Conservation (phyloP, 2,888 invertebrate species). For the Gonocerus acuteangulatus region DNA sequence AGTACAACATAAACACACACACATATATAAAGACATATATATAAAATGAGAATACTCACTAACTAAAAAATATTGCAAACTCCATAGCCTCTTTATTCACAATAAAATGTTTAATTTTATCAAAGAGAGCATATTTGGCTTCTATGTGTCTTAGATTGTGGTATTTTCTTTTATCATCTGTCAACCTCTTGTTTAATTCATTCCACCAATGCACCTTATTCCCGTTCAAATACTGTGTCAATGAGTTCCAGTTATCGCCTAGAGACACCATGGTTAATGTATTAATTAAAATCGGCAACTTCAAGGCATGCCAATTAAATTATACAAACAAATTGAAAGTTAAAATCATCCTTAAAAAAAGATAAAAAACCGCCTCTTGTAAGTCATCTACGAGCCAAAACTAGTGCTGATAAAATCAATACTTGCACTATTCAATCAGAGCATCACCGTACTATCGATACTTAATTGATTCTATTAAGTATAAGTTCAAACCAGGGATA, state of each 20-base stretch:
- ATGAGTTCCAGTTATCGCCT: slow-evolving; percentile 28
- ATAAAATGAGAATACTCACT: slow-evolving; percentile 44
- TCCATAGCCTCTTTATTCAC: slow-evolving; percentile 46
- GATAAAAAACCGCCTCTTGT: too few relatives aligned
- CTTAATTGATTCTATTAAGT: too few relatives aligned
- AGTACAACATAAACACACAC: neutral
- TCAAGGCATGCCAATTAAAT: too few relatives aligned
- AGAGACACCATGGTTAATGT: neutral
- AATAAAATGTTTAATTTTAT: slow-evolving; percentile 45
- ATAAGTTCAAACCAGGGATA: too few relatives aligned
- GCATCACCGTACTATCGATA: too few relatives aligned
- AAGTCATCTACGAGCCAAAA: too few relatives aligned
- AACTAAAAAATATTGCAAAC: slow-evolving; percentile 51
- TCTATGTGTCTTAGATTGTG: slow-evolving; percentile 48
- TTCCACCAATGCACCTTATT: slow-evolving; percentile 42
- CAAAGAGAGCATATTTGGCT: slow-evolving; percentile 46
- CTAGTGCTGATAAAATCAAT: too few relatives aligned
- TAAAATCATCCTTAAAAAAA: too few relatives aligned
- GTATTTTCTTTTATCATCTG: slow-evolving; percentile 46
- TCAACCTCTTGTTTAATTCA: slow-evolving; percentile 44
- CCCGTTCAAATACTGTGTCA: slow-evolving; percentile 27
- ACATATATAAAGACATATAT: neutral
- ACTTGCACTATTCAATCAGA: too few relatives aligned
- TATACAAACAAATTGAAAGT: too few relatives aligned
- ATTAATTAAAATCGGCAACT: too few relatives aligned